These are phyloP conservation scores for Galbula dea DNA, from an alignment of 2,113 vertebrate species.

Conservation along the genomic window DNA sequence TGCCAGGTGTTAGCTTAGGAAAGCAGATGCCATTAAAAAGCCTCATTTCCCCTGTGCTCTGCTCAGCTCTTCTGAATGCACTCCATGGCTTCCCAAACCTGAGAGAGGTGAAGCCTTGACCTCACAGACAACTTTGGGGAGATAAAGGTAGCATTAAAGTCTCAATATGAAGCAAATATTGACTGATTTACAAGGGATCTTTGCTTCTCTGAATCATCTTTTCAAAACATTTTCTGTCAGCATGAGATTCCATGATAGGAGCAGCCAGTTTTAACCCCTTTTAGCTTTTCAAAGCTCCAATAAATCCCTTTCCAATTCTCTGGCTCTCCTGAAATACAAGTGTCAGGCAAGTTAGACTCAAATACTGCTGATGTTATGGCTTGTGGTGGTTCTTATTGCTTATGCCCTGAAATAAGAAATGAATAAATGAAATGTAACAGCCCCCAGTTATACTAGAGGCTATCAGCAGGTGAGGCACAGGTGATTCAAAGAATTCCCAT, in stretches of 20 bases:
- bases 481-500: not conserved
- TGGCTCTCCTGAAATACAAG: not conserved
- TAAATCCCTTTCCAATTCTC: not conserved
- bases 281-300: slow-evolving; percentile 8
- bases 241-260: not conserved
- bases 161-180: not conserved
- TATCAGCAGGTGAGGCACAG: not conserved
- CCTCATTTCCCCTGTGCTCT: not conserved
- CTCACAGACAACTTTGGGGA: not conserved
- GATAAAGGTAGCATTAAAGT: not conserved
- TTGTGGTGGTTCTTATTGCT: not conserved
- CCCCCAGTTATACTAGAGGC: not conserved
- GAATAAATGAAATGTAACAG: not conserved
- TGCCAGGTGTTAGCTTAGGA: not conserved
- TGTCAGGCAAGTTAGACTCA: not conserved
- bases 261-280: not conserved
- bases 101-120: not conserved
- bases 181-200: not conserved
- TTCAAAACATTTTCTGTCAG: not conserved
- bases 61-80: not conserved
- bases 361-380: not conserved
- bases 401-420: not conserved
- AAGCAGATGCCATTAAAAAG: not conserved
- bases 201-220: not conserved
- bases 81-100: not conserved